Evolutionary conservation across 1,140 invertebrate species (phyloP).

Genomic region (Capitella teleta): DNA sequence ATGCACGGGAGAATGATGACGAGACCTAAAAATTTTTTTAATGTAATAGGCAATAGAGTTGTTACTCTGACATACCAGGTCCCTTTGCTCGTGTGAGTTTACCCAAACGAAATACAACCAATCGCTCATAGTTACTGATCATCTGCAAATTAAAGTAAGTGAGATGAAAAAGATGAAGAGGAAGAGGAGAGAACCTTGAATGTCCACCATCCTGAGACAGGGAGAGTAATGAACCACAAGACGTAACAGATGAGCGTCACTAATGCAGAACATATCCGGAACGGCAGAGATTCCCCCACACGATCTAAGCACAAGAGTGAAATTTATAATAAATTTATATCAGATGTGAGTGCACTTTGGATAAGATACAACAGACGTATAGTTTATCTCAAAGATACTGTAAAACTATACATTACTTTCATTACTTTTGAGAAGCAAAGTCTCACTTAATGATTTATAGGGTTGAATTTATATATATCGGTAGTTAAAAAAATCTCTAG

Average conservation of each 20-base stretch:
- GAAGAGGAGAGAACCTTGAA: slow-evolving; percentile 3
- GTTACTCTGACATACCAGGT: slow-evolving; percentile 18
- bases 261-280: slow-evolving; percentile 1
- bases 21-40: background rate
- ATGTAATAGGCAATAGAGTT: background rate
- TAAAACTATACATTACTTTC: too few species aligned
- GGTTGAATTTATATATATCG: too few species aligned
- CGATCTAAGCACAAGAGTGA: background rate
- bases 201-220: slow-evolving; percentile 7
- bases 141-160: background rate
- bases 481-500: too few species aligned
- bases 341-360: background rate
- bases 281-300: too few species aligned
- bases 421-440: too few species aligned
- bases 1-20: background rate
- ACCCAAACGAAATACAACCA: slow-evolving; percentile 28
- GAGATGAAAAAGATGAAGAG: background rate
- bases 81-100: slow-evolving; percentile 19
- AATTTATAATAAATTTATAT: background rate
- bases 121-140: slow-evolving; percentile 16
- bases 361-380: background rate
- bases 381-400: background rate
- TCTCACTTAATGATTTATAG: too few species aligned
- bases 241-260: slow-evolving; percentile 9
- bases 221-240: slow-evolving; percentile 8